phyloP scores from a whole-genome alignment of 92 coral and sea anemone genomes.

The Umimayanthus kanabou region DNA sequence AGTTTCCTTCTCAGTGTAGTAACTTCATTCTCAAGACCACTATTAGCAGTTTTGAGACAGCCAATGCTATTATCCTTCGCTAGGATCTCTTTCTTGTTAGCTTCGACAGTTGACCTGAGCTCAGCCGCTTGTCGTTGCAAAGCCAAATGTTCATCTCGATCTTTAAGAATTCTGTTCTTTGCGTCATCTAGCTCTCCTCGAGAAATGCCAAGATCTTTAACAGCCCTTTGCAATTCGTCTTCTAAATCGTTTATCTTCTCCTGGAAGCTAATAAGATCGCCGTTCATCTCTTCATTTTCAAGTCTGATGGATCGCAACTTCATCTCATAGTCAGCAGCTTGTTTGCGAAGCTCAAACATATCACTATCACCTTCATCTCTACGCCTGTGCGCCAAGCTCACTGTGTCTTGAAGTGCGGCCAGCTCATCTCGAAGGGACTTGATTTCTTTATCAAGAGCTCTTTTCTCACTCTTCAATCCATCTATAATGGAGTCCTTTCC shows the following conservation, averaged over 20 bases:
- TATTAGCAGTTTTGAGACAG: constrained; percentile 74
- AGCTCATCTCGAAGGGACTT: constrained; percentile 91
- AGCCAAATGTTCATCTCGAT: constrained; percentile 67
- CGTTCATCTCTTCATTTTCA: constrained; percentile 93
- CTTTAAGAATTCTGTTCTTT: constrained; percentile 72
- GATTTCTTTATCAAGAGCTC: constrained; percentile 77
- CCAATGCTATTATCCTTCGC: constrained; percentile 79
- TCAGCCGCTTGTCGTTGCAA: constrained; percentile 75
- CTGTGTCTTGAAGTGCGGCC: constrained; percentile 73
- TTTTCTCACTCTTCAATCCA: constrained; percentile 82
- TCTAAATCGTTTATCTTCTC: constrained; percentile 85
- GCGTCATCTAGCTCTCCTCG: constrained; percentile 87
- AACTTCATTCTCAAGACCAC: constrained; percentile 84
- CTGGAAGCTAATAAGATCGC: constrained; percentile 80
- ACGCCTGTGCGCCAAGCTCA: constrained; percentile 74
- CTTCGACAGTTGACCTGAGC: constrained; percentile 66
- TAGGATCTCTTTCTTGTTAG: constrained; percentile 71
- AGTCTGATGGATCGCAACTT: constrained; percentile 74
- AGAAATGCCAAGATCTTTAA: constrained; percentile 84
- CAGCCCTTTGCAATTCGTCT: constrained; percentile 72
- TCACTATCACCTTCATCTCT: constrained; percentile 89
- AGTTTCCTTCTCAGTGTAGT: constrained; percentile 70
- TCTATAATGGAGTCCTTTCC: constrained; percentile 83
- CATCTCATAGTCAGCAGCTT: constrained; percentile 81
- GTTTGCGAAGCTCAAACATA: constrained; percentile 76